Percentiles rank a stretch among this genome's conserved stretches.
Evolutionary conservation across 2,888 invertebrate genomes (phyloP).

Genomic region (Harpalus rubripes): DNA sequence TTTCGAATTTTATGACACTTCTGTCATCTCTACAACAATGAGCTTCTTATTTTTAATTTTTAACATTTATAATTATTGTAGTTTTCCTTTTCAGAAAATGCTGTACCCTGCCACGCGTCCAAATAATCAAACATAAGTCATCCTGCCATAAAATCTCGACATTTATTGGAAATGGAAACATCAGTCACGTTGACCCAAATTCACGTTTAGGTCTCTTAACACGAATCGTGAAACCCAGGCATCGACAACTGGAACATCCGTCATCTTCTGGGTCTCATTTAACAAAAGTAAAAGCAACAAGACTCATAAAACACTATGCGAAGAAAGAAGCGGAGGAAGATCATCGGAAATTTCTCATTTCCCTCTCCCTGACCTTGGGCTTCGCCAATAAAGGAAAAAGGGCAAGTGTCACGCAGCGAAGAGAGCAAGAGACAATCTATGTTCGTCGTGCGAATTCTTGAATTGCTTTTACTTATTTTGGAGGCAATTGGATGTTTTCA

Average conservation of each 20-base stretch:
- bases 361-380: slow-evolving; percentile 50
- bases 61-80: background rate
- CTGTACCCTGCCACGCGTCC: slow-evolving; percentile 8
- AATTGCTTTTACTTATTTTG: background rate
- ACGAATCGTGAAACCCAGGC: slow-evolving; percentile 19
- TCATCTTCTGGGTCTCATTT: slow-evolving; percentile 38
- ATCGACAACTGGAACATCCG: background rate
- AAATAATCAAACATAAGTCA: slow-evolving; percentile 22
- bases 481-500: background rate
- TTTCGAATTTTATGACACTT: too few relatives aligned
- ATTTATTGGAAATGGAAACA: slow-evolving; percentile 39
- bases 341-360: slow-evolving; percentile 50
- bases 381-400: slow-evolving; percentile 54
- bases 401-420: slow-evolving; percentile 43
- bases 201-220: slow-evolving; percentile 1
- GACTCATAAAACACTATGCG: slow-evolving; percentile 16
- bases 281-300: slow-evolving; percentile 55
- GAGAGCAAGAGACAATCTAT: too few relatives aligned
- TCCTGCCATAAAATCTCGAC: slow-evolving; percentile 34
- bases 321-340: slow-evolving; percentile 38
- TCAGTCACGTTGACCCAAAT: slow-evolving; percentile 39
- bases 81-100: background rate
- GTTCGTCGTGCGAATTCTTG: background rate
- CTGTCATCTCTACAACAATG: too few relatives aligned
- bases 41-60: too few relatives aligned